These are phyloP conservation scores for Cettia cetti DNA, from an alignment of 2,113 vertebrate species.

Conservation along the genomic window DNA sequence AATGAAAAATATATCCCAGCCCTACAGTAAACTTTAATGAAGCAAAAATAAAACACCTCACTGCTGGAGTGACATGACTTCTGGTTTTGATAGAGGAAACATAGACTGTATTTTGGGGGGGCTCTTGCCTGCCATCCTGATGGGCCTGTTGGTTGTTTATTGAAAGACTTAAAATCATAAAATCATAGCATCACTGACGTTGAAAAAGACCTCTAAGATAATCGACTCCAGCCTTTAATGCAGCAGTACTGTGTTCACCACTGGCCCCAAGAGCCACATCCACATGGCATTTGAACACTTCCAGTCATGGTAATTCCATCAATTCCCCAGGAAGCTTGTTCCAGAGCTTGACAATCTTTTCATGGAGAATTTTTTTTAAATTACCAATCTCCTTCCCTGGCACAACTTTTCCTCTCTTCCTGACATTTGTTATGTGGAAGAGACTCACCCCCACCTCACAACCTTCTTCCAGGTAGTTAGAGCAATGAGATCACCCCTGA, in stretches of 20 bases:
- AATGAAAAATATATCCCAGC: conserved; percentile 17
- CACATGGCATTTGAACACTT: not conserved
- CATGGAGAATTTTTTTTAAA: not conserved
- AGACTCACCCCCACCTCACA: not conserved
- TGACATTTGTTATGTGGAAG: not conserved
- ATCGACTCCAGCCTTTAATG: rapidly evolving
- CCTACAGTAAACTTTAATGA: conserved; percentile 12
- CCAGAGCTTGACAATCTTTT: not conserved
- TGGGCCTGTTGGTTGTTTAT: not conserved
- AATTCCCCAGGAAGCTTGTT: not conserved
- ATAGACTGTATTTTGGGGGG: not conserved
- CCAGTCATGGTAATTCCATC: too few species aligned
- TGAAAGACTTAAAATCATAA: not conserved
- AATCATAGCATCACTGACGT: not conserved
- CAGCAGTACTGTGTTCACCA: not conserved
- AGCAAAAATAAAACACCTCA: not conserved
- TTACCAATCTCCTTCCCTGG: not conserved
- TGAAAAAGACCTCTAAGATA: not conserved
- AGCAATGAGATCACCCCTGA: not conserved
- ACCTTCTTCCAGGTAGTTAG: not conserved
- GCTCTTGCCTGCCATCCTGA: not conserved
- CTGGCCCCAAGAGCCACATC: not conserved
- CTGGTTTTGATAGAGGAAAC: not conserved
- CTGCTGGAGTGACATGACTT: not conserved
- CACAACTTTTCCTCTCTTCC: not conserved